These are phyloP conservation scores for Linnaemya vulpina DNA, from an alignment of 2,888 invertebrate genomes.

Conservation along the genomic window DNA sequence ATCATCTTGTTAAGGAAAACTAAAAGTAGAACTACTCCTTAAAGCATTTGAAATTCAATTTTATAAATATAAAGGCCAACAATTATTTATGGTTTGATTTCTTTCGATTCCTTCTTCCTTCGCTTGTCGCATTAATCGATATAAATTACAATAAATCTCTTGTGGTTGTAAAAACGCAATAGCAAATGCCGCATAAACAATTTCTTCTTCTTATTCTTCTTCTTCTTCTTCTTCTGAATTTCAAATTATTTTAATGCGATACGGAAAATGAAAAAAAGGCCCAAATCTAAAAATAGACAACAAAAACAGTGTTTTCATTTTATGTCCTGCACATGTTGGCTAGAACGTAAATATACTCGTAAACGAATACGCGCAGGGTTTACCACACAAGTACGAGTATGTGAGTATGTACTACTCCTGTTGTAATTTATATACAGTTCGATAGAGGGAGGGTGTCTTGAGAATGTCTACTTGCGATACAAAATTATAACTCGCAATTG, in stretches of 20 bases:
- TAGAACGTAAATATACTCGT: slow-evolving; percentile 1
- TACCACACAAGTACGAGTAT: slow-evolving; percentile 16
- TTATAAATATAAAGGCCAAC: slow-evolving; percentile 54
- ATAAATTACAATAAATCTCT: slow-evolving; percentile 38
- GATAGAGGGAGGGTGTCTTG: neutral
- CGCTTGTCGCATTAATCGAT: slow-evolving; percentile 6
- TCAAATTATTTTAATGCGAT: slow-evolving; percentile 58
- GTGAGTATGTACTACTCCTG: too few species aligned
- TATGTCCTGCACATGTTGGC: slow-evolving; percentile 59
- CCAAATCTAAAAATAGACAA: neutral
- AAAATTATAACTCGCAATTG: too few species aligned
- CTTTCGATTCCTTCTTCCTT: neutral
- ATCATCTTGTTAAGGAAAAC: slow-evolving; percentile 34
- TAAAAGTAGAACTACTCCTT: slow-evolving; percentile 10
- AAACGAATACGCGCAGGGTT: neutral
- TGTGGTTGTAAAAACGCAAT: slow-evolving; percentile 26
- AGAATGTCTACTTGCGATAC: neutral
- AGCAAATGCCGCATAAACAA: slow-evolving; percentile 69
- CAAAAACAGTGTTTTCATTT: slow-evolving; percentile 54
- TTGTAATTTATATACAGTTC: too few species aligned
- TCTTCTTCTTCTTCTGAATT: slow-evolving; percentile 63
- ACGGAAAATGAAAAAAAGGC: slow-evolving; percentile 16
- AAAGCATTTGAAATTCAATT: slow-evolving; percentile 38
- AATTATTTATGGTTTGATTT: slow-evolving; percentile 21
- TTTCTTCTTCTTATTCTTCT: slow-evolving; percentile 47